A percentile compares a stretch with the other conserved stretches of the same genome.
phyloP scores from a whole-genome alignment of 2,113 vertebrate species.

The Pandion haliaetus region DNA sequence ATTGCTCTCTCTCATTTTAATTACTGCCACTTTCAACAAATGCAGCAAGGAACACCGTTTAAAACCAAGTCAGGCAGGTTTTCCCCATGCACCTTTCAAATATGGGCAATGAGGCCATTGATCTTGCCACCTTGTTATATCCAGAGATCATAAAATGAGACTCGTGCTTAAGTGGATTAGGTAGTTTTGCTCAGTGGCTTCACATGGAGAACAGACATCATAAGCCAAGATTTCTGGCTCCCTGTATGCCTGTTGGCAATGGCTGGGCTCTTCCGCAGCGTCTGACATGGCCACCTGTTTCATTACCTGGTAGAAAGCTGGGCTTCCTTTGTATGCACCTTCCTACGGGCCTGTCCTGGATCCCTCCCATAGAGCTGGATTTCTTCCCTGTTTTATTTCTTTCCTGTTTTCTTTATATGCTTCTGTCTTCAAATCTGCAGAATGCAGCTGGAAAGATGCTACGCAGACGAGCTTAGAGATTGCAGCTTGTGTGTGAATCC shows the following conservation, averaged over 20 bases:
- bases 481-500: not conserved
- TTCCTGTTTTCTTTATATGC: not conserved
- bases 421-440: not conserved
- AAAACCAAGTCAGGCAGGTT: not conserved
- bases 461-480: not conserved
- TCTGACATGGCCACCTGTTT: not conserved
- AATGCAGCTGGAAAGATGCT: not conserved
- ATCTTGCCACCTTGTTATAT: not conserved
- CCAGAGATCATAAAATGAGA: slow-evolving; percentile 17
- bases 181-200: not conserved
- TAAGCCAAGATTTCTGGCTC: slow-evolving; percentile 37
- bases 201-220: not conserved
- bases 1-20: not conserved
- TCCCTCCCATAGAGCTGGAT: not conserved
- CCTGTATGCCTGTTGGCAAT: slow-evolving; percentile 14
- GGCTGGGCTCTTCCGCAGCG: not conserved
- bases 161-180: slow-evolving; percentile 14
- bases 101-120: not conserved
- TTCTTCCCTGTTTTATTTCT: not conserved
- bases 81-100: not conserved
- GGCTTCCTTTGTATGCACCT: not conserved
- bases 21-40: not conserved
- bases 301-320: not conserved
- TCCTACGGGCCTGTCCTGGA: not conserved
- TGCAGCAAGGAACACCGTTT: not conserved